Base-by-base conservation (phyloP, 1,140 invertebrate genomes). In the Coboldia fuscipes region DNA sequence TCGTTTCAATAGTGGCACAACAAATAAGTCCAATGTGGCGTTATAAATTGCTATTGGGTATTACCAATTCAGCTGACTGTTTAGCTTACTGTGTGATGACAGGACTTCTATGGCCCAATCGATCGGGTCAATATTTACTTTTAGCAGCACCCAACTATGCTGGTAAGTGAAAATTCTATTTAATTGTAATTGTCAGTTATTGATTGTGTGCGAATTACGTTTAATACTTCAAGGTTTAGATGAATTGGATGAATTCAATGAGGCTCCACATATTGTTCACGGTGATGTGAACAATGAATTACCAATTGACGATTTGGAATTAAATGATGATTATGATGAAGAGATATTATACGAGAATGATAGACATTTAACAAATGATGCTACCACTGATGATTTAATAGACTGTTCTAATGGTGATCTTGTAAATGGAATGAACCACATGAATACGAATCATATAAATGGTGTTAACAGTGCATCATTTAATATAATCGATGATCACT, bases 1-100 rank as follows among this genome's bases (percentile, higher is more conserved):
- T 94, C 26, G 74, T 96, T 41, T 89, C 86, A 29, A 66, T 97
- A 30, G 83, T 97, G 42, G 83, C 86, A 20, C 62, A 92, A 35
- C 84, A 92, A 60, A 75, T 97, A 28, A 90, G 86, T 38, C 74
- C 88, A 29, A 59, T 97, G 38, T 97, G 89, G 89, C 73, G 89
- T 56, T 88, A 82, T 57, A 96, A 96, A 61, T 69, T 96, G 44
- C 61, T 96, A 37, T 64, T 93, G 43, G 89, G 84, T 47, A 90
- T 94, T 42, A 88, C 83, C 22, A 88, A 89, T 51, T 88, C 84
- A 22, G 86, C 83, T 1, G 86, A 96, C 50, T 89, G 88, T 54
- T 66, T 94, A 41, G 88, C 88, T 14, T 92, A 86, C 56, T 83
- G 81, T 45, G 78, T 92, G 5, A 85, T 94, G 77, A 75, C 88